These are phyloP conservation scores for Drosophila tristis DNA, from an alignment of 1,140 invertebrate species.

Conservation along the genomic window DNA sequence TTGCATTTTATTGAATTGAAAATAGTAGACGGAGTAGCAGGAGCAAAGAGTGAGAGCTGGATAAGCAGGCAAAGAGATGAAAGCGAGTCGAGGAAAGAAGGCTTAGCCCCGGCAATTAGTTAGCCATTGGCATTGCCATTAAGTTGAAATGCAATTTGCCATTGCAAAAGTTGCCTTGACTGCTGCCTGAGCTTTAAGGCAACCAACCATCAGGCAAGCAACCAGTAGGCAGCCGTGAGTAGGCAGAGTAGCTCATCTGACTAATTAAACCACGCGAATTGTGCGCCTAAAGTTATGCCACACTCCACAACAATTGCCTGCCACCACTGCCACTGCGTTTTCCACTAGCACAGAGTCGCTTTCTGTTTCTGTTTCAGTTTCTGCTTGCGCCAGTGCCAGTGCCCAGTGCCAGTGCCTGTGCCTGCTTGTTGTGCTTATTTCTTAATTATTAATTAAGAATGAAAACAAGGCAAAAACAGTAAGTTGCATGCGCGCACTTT, in stretches of 20 bases:
- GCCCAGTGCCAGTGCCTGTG: not conserved
- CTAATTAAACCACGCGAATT: constrained; percentile 71
- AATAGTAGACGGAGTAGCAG: not conserved
- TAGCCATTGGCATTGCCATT: constrained; percentile 54
- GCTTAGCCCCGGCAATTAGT: constrained; percentile 50
- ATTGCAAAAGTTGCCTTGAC: constrained; percentile 24
- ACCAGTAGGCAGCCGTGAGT: not conserved
- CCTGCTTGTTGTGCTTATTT: constrained; percentile 67
- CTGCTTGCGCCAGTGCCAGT: not conserved
- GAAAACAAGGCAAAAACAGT: constrained; percentile 76
- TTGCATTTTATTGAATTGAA: constrained; percentile 76
- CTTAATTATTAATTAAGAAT: constrained; percentile 81
- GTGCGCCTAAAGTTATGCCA: constrained; percentile 59
- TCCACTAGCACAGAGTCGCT: not conserved
- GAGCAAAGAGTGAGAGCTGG: constrained; percentile 5
- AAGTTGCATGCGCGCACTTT: constrained; percentile 70
- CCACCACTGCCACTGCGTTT: constrained; percentile 28
- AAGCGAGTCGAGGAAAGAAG: constrained; percentile 15
- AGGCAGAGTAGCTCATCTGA: constrained; percentile 18
- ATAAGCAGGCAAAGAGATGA: constrained; percentile 23
- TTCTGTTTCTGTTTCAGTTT: constrained; percentile 18
- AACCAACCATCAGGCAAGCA: not conserved
- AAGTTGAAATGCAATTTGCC: constrained; percentile 32
- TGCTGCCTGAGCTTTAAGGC: constrained; percentile 33
- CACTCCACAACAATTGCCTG: constrained; percentile 47